Evolutionary conservation across 1,140 invertebrate genomes (phyloP).

Genomic region (Zaprionus vittiger): DNA sequence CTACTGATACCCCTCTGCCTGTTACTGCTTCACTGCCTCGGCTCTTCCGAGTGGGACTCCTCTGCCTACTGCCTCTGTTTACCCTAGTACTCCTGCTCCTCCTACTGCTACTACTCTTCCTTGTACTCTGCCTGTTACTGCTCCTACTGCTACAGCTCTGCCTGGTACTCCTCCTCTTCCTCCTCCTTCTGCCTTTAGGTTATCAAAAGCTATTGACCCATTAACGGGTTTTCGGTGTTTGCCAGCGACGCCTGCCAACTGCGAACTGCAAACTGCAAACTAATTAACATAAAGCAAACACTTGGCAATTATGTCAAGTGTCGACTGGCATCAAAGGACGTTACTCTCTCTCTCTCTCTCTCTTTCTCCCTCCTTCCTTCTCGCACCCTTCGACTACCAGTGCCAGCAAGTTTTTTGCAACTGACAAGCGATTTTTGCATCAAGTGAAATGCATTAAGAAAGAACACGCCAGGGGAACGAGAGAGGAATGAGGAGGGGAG

Average conservation of each 20-base stretch:
- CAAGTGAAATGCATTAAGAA: slow-evolving; percentile 22
- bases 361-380: not conserved
- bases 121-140: not conserved
- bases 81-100: not conserved
- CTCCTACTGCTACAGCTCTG: not conserved
- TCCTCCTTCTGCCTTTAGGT: slow-evolving; percentile 33
- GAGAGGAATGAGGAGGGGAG: slow-evolving; percentile 3
- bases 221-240: slow-evolving; percentile 65
- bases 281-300: slow-evolving; percentile 80
- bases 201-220: slow-evolving; percentile 81
- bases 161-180: not conserved
- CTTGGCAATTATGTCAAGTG: slow-evolving; percentile 79
- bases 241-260: slow-evolving; percentile 53
- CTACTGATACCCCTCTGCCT: not conserved
- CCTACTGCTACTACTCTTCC: too few relatives aligned
- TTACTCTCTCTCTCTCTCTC: not conserved
- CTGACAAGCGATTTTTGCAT: slow-evolving; percentile 63
- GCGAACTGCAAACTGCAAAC: slow-evolving; percentile 61
- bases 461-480: not conserved
- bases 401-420: slow-evolving; percentile 55
- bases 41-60: too few relatives aligned
- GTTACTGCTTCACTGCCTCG: too few relatives aligned
- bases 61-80: slow-evolving; percentile 1
- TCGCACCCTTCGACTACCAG: slow-evolving; percentile 1
- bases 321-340: slow-evolving; percentile 68